Conservation (phyloP, 1,140 invertebrate genomes). For the Papilio xuthus region DNA sequence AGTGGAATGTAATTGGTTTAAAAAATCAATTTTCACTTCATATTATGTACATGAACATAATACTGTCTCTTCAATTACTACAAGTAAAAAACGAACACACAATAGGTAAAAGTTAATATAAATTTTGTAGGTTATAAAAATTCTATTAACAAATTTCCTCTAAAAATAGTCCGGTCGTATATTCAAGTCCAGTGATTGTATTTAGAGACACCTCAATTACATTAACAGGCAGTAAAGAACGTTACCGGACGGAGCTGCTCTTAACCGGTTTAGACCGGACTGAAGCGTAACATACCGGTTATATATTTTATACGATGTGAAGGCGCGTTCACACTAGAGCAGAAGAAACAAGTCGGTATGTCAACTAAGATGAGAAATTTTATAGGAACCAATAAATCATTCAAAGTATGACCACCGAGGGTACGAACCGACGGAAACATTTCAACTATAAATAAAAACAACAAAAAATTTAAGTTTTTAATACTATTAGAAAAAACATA, state of each 20-base stretch:
- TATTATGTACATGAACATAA: background rate
- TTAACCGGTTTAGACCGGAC: constrained; percentile 64
- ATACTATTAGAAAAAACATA: no score
- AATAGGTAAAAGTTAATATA: background rate
- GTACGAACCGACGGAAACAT: no score
- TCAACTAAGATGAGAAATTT: background rate
- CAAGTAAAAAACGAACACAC: background rate
- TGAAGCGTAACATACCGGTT: constrained; percentile 48
- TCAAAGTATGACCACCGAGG: background rate
- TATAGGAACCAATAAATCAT: background rate
- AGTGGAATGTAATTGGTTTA: background rate
- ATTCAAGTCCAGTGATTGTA: constrained; percentile 31
- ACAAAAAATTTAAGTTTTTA: no score
- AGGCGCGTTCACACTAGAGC: background rate
- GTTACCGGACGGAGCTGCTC: constrained; percentile 65
- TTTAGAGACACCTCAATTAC: constrained; percentile 51
- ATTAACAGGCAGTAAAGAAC: constrained; percentile 74
- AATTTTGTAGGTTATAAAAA: background rate
- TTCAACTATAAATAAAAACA: no score
- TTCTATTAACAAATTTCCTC: background rate
- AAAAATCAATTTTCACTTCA: background rate
- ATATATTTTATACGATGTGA: constrained; percentile 52
- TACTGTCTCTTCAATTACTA: background rate
- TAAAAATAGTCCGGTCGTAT: background rate
- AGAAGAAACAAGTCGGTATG: background rate